A percentile compares a stretch with the other conserved stretches of the same genome.
phyloP scores from a whole-genome alignment of 2,113 vertebrate genomes.

The Steatornis caripensis region DNA sequence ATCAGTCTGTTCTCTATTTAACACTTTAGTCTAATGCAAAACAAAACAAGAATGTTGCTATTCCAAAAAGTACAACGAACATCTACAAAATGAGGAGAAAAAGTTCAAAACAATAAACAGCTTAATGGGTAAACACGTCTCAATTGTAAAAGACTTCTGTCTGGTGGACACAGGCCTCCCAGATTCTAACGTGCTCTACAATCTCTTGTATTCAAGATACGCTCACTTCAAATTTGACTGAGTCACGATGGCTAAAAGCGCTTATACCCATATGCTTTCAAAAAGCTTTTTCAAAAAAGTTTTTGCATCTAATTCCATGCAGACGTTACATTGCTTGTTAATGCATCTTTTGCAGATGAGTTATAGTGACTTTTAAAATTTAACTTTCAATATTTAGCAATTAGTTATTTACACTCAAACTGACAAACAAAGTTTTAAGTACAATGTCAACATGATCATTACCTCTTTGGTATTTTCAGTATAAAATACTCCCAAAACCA shows the following conservation, averaged over 20 bases:
- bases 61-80: slow-evolving; percentile 46
- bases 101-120: slow-evolving; percentile 31
- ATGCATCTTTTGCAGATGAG: neutral
- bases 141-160: neutral
- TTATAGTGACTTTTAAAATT: neutral
- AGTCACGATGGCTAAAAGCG: neutral
- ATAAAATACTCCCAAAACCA: slow-evolving; percentile 95
- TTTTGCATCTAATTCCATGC: neutral
- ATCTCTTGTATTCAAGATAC: neutral
- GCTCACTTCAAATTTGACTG: neutral
- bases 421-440: neutral
- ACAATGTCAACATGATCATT: neutral
- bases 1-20: slow-evolving; percentile 97
- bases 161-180: neutral
- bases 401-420: neutral
- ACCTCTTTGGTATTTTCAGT: slow-evolving; percentile 96
- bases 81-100: slow-evolving; percentile 46
- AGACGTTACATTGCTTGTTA: neutral
- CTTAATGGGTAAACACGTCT: neutral
- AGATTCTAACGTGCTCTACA: neutral
- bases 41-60: slow-evolving; percentile 53
- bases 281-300: neutral
- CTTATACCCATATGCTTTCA: neutral
- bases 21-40: slow-evolving; percentile 85
- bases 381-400: neutral